Evolutionary conservation across 1,140 invertebrate species (phyloP).

Genomic region (Halyomorpha halys): DNA sequence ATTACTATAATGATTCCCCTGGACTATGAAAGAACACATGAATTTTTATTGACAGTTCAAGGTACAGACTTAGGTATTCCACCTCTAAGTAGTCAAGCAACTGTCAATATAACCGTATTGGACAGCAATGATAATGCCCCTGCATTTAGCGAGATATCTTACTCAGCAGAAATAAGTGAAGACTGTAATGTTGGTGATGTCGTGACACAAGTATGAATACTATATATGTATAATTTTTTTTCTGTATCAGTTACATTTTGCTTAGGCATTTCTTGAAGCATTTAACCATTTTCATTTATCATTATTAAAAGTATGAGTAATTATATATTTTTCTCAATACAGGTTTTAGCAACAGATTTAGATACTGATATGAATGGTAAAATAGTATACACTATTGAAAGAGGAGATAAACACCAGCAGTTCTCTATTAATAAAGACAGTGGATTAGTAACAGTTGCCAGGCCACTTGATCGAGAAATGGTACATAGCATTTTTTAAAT

Average conservation of each 20-base stretch:
- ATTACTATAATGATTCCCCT: conserved; percentile 65
- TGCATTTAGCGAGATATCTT: conserved; percentile 67
- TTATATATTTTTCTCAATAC: conserved; percentile 20
- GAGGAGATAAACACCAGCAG: conserved; percentile 64
- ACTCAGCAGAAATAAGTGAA: conserved; percentile 67
- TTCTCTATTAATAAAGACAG: conserved; percentile 67
- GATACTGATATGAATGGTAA: conserved; percentile 70
- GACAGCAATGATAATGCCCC: conserved; percentile 89
- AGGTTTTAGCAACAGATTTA: conserved; percentile 64
- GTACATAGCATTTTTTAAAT: conserved; percentile 34
- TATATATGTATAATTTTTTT: no score
- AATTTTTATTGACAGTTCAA: conserved; percentile 82
- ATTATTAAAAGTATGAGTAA: background rate
- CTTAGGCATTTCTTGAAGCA: no score
- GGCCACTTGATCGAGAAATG: conserved; percentile 71
- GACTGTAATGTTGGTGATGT: conserved; percentile 58
- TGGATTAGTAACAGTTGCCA: conserved; percentile 66
- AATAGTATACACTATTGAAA: conserved; percentile 65
- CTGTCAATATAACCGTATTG: conserved; percentile 74
- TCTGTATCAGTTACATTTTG: no score
- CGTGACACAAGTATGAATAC: conserved; percentile 51
- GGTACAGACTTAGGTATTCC: conserved; percentile 79
- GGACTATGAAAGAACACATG: conserved; percentile 72
- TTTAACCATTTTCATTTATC: background rate
- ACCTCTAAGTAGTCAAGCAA: conserved; percentile 72